Conservation (phyloP, 2,888 invertebrate genomes). For the Cryptocheilus praepositus region DNA sequence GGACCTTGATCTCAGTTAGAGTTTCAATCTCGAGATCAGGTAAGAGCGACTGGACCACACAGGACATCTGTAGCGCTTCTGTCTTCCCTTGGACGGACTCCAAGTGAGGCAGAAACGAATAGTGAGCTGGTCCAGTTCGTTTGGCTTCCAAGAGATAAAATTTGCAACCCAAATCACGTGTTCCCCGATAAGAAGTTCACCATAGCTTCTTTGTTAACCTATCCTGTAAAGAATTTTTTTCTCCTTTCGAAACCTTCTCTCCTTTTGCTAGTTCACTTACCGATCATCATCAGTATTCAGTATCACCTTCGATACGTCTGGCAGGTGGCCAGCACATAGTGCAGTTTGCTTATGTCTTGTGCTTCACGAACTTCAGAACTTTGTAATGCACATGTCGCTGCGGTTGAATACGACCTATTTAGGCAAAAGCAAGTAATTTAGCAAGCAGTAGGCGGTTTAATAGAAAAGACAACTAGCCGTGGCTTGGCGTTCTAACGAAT, state of each 20-base stretch:
- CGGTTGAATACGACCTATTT: too few species aligned
- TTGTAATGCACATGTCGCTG: too few species aligned
- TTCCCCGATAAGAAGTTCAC: constrained; percentile 28
- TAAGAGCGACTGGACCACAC: constrained; percentile 20
- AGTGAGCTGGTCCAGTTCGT: constrained; percentile 50
- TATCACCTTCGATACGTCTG: constrained; percentile 1
- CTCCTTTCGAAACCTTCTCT: constrained; percentile 15
- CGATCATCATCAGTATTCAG: too few species aligned
- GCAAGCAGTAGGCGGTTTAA: constrained; percentile 14
- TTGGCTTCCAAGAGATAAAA: constrained; percentile 42
- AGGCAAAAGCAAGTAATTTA: constrained; percentile 23
- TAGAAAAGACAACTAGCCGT: constrained; percentile 31
- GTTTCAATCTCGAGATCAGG: constrained; percentile 24
- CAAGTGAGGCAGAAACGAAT: constrained; percentile 34
- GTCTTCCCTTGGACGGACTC: constrained; percentile 30
- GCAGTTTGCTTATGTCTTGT: too few species aligned
- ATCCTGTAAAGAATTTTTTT: constrained; percentile 35
- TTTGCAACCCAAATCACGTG: constrained; percentile 36
- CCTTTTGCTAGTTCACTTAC: constrained; percentile 6
- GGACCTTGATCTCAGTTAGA: too few species aligned
- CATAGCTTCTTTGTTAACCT: constrained; percentile 32
- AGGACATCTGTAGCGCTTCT: constrained; percentile 41
- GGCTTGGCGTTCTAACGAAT: constrained; percentile 9
- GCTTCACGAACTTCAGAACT: too few species aligned
- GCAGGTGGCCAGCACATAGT: too few species aligned